Percentiles rank a stretch among this genome's conserved stretches.
Evolutionary conservation across 2,888 invertebrate species (phyloP).

Genomic region (Protodeltote pygarga): DNA sequence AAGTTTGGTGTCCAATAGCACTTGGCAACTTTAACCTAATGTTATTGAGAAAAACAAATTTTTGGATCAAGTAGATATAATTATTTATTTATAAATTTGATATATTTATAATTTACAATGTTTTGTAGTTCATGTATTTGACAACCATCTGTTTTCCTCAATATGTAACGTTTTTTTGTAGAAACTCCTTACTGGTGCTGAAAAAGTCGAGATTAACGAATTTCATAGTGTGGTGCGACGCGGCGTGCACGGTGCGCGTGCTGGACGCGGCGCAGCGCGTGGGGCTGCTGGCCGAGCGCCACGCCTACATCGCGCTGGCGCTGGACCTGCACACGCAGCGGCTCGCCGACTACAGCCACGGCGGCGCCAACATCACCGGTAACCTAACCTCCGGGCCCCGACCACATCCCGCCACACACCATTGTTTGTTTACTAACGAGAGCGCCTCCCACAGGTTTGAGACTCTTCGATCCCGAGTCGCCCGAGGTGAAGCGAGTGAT

Average conservation of each 20-base stretch:
- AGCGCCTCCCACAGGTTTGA: slow-evolving; percentile 53
- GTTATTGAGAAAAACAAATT: no score
- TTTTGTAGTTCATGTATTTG: no score
- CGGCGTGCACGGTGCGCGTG: slow-evolving; percentile 68
- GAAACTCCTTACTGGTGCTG: slow-evolving; percentile 71
- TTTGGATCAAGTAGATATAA: no score
- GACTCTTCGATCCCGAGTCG: slow-evolving; percentile 68
- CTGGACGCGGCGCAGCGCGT: slow-evolving; percentile 78
- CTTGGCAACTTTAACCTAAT: no score
- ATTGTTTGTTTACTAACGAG: slow-evolving; percentile 1
- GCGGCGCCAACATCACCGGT: slow-evolving; percentile 78
- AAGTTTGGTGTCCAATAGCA: no score
- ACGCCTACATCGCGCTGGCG: slow-evolving; percentile 70
- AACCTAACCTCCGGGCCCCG: background rate
- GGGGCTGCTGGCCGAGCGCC: slow-evolving; percentile 72
- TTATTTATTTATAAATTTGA: no score
- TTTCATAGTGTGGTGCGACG: slow-evolving; percentile 72
- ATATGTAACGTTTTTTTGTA: slow-evolving; percentile 8
- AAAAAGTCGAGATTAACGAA: slow-evolving; percentile 69
- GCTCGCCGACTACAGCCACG: slow-evolving; percentile 71
- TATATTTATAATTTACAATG: no score
- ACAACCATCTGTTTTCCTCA: no score
- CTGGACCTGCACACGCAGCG: slow-evolving; percentile 71
- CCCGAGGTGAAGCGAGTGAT: slow-evolving; percentile 46
- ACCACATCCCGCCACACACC: background rate